phyloP scores from a whole-genome alignment of 1,140 invertebrate species.

The Cotesia typhae region DNA sequence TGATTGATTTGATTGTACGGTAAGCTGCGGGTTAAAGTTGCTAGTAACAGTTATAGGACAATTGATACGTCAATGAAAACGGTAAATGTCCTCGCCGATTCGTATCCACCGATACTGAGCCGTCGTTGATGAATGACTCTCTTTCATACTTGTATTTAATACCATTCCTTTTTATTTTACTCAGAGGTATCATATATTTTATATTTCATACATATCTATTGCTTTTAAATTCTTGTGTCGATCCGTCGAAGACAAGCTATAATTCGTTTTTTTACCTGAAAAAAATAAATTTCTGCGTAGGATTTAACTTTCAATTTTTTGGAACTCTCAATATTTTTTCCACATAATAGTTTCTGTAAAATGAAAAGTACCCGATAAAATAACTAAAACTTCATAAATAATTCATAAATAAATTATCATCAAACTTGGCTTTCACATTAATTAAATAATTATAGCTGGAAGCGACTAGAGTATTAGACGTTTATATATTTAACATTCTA shows the following conservation, averaged over 20 bases:
- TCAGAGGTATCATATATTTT: not conserved
- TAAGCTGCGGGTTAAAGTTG: not conserved
- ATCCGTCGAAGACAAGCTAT: no score
- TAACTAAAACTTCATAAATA: no score
- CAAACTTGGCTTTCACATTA: no score
- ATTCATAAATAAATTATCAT: no score
- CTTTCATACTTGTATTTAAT: not conserved
- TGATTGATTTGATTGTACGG: no score
- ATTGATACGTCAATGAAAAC: constrained; percentile 34
- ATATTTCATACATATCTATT: constrained; percentile 3
- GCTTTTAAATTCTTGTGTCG: not conserved
- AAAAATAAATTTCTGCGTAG: no score
- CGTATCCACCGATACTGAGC: constrained; percentile 26
- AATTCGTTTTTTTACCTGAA: no score
- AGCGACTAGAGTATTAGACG: not conserved
- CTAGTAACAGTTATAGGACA: not conserved
- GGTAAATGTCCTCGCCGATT: constrained; percentile 32
- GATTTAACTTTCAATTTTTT: no score
- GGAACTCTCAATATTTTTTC: no score
- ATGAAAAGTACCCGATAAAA: no score
- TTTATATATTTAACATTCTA: not conserved
- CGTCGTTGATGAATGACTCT: constrained; percentile 31
- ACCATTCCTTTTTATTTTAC: not conserved
- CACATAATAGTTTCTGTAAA: no score
- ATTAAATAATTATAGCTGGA: not conserved